Percentiles rank a stretch among this genome's conserved stretches.
Conservation (phyloP, 2,888 invertebrate species). For the Sepioteuthis lessoniana region DNA sequence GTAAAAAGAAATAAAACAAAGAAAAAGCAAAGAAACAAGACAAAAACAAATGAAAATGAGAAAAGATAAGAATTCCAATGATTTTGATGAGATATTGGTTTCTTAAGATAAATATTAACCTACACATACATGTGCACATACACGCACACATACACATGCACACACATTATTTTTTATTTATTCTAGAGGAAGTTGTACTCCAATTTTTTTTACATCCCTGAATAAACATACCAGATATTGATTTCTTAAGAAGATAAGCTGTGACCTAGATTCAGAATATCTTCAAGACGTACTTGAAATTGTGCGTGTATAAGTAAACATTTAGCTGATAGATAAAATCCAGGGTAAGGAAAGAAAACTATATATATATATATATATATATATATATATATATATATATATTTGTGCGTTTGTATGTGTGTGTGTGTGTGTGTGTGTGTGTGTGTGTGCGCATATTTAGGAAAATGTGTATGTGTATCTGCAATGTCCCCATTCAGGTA, state of each 20-base stretch:
- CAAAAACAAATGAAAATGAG: neutral
- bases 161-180: neutral
- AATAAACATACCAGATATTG: neutral
- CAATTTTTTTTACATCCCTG: neutral
- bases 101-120: neutral
- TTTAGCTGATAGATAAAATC: neutral
- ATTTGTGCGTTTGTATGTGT: no score
- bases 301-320: neutral
- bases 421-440: no score
- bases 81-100: conserved; percentile 21
- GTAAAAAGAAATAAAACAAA: neutral
- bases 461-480: no score
- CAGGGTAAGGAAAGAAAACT: neutral
- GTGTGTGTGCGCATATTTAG: no score
- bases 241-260: neutral
- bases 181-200: conserved; percentile 5
- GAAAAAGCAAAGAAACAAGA: neutral
- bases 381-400: neutral
- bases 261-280: conserved; percentile 23
- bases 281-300: conserved; percentile 21
- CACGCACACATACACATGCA: neutral
- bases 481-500: no score
- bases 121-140: neutral
- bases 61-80: neutral
- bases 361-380: neutral